Percentiles rank a stretch among this genome's conserved stretches.
Evolutionary conservation across 2,888 invertebrate genomes (phyloP).

Genomic region (Synanthedon myopaeformis): DNA sequence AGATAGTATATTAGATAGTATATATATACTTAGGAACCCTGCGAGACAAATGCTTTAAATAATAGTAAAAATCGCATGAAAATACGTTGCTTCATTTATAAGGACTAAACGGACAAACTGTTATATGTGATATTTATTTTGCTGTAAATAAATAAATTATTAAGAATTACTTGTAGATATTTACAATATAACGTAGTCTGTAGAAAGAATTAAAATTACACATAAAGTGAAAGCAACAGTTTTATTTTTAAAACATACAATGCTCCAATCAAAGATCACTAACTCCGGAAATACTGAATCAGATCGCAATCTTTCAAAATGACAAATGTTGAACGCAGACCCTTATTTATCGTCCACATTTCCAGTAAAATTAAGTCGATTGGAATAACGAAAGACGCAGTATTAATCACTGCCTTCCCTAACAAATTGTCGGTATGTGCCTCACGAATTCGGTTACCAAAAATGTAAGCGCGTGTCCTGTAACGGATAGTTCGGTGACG

Average conservation of each 20-base stretch:
- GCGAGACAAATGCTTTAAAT: too few relatives aligned
- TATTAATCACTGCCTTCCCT: constrained; percentile 51
- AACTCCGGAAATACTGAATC: constrained; percentile 42
- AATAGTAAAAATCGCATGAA: too few relatives aligned
- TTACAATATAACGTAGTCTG: too few relatives aligned
- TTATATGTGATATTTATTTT: too few relatives aligned
- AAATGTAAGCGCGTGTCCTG: constrained; percentile 10
- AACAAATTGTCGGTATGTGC: constrained; percentile 49
- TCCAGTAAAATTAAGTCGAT: constrained; percentile 53
- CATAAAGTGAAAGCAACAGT: not conserved
- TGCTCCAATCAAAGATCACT: constrained; percentile 2
- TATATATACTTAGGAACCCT: too few relatives aligned
- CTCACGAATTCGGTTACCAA: constrained; percentile 22
- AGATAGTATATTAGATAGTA: too few relatives aligned
- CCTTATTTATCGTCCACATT: constrained; percentile 43
- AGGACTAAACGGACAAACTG: too few relatives aligned
- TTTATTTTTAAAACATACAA: not conserved
- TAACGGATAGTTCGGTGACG: not conserved
- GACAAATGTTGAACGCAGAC: constrained; percentile 37
- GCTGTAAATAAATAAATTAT: too few relatives aligned
- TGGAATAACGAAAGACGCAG: constrained; percentile 46
- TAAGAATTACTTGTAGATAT: too few relatives aligned
- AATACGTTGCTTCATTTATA: too few relatives aligned
- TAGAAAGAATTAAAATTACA: too few relatives aligned
- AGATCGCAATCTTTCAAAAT: constrained; percentile 54